Evolutionary conservation across 2,797 vertebrate species (phyloP).

Genomic region (Heteromormyrus szaboi): DNA sequence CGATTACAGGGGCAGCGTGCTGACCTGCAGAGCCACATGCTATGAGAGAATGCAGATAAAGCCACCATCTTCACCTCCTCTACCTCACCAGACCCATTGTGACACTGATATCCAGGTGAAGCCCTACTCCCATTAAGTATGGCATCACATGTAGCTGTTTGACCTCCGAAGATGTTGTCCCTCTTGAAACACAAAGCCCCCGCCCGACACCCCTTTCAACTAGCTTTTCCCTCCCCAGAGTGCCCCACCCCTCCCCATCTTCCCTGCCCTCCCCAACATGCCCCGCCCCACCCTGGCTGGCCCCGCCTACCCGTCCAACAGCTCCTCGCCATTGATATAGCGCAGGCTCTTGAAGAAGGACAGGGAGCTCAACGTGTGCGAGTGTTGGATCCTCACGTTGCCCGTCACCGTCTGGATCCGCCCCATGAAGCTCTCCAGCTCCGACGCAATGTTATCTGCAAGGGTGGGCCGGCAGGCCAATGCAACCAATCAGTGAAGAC

Average conservation of each 20-base stretch:
- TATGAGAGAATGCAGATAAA: not conserved
- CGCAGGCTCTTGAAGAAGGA: conserved; percentile 90
- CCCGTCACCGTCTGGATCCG: conserved; percentile 92
- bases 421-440: conserved; percentile 93
- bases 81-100: not conserved
- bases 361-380: conserved; percentile 83
- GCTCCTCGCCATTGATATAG: conserved; percentile 82
- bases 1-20: not conserved
- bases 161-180: not conserved
- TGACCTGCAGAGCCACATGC: not conserved
- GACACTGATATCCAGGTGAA: not conserved
- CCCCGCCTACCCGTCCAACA: conserved; percentile 73
- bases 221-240: not conserved
- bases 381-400: conserved; percentile 85
- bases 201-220: not conserved
- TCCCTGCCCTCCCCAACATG: not conserved
- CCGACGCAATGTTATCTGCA: conserved; percentile 86
- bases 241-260: not conserved
- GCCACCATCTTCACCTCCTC: not conserved
- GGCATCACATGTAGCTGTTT: not conserved
- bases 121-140: not conserved
- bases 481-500: not conserved
- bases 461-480: not conserved
- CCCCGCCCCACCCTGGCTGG: not conserved
- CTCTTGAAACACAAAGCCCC: not conserved